A percentile compares a stretch with the other conserved stretches of the same genome.
Conservation (phyloP, 2,888 invertebrate species). For the Amorpha juglandis region DNA sequence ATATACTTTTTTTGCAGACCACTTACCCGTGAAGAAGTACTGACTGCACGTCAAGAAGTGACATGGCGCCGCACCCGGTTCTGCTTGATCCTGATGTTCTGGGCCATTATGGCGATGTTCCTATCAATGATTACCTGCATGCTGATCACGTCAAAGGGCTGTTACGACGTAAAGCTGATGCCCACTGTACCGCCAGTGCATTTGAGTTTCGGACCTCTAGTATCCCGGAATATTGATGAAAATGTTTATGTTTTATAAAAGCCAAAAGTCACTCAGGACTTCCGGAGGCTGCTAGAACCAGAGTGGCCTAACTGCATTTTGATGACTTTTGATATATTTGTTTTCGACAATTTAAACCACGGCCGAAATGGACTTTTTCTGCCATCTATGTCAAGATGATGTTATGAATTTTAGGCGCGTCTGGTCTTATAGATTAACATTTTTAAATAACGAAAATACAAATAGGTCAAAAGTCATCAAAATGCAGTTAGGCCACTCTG, state of each 20-base stretch:
- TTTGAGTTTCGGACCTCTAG: constrained; percentile 55
- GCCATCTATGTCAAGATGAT: too few species aligned
- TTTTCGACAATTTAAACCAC: too few species aligned
- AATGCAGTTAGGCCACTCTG: too few species aligned
- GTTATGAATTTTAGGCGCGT: too few species aligned
- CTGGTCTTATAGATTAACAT: too few species aligned
- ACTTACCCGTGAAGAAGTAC: constrained; percentile 79
- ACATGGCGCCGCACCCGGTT: constrained; percentile 79
- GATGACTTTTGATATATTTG: too few species aligned
- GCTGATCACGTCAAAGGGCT: constrained; percentile 51
- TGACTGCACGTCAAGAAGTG: constrained; percentile 66
- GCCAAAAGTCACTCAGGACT: too few species aligned
- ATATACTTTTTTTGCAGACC: constrained; percentile 52
- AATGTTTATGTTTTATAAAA: constrained; percentile 35
- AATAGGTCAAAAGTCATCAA: too few species aligned
- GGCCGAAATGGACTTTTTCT: too few species aligned
- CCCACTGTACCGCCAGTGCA: constrained; percentile 61
- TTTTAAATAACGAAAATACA: too few species aligned
- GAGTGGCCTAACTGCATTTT: too few species aligned
- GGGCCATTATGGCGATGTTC: constrained; percentile 74
- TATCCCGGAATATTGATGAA: constrained; percentile 41
- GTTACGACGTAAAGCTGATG: constrained; percentile 40
- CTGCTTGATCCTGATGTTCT: constrained; percentile 74
- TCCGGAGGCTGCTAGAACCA: too few species aligned
- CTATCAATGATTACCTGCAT: constrained; percentile 73